Evolutionary conservation across 1,140 invertebrate genomes (phyloP), one percentile per base, ranked within the genome.

Genomic region (Drosophila parabipectinata): DNA sequence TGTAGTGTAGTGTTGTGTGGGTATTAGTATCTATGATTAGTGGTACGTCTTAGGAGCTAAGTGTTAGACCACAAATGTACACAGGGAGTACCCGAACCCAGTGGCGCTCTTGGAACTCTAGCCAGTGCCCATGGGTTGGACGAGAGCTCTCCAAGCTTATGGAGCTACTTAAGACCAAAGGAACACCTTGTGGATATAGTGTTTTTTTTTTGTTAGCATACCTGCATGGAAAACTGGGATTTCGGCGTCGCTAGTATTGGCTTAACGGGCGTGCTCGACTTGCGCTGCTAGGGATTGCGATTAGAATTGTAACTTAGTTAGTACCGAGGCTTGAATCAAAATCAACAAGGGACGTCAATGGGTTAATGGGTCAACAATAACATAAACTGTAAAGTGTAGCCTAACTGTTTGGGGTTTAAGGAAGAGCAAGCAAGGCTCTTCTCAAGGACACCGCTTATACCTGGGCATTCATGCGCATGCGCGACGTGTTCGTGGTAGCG

Each of bases 401-500:
- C 8, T 21, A 47, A 24, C 14, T 44, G 41, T 41, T 63, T 12
- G 21, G 32, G 26, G 21, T 15, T 15, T 15, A 1, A 1, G 15
- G 15, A 15, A 15, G 15, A 15, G 15, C 15, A 15, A 15, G 18
- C 1, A 18, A 18, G 18, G 18, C 30, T 14, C 32, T 26, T 32
- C 39, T 18, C 30, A 7, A 10, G 53, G 32, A 44, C 41, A 48
- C 62, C 67, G 55, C 68, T 81, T 92, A 91, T 92, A 92, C 91
- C 90, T 92, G 90, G 73, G 90, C 89, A 89, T 85, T 91, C 89
- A 91, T 90, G 69, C 91, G 85, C 74, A 92, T 84, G 52, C 91
- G 90, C 74, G 91, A 92, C 58, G 91, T 92, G 57, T 90, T 90
- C 24, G 93, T 94, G 56, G 95, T 94, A 51, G 95, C 95, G 71